These are phyloP conservation scores for Sarcophaga bullata DNA, from an alignment of 1,140 invertebrate species.

Conservation along the genomic window DNA sequence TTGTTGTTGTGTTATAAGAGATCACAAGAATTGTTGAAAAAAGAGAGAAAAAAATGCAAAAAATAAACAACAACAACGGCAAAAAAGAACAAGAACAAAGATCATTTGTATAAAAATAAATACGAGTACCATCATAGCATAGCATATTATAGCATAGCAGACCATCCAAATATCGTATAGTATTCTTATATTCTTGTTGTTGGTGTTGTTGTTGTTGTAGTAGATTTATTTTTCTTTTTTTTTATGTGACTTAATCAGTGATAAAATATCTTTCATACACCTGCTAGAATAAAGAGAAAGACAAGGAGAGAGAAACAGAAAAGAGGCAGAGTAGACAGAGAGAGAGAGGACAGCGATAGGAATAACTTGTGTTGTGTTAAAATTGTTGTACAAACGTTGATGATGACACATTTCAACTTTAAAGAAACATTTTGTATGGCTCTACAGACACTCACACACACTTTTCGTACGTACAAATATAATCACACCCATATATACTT, in stretches of 20 bases:
- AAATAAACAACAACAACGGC: too few relatives aligned
- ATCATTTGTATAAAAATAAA: conserved; percentile 16
- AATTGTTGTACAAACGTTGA: conserved; percentile 13
- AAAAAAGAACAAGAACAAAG: background rate
- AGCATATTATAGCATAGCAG: too few relatives aligned
- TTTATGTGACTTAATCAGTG: conserved; percentile 36
- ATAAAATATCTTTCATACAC: conserved; percentile 37
- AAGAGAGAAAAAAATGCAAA: background rate
- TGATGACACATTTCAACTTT: conserved; percentile 39
- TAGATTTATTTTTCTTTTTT: background rate
- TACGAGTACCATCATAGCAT: background rate
- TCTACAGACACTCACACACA: too few relatives aligned
- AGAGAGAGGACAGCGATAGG: too few relatives aligned
- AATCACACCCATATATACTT: background rate
- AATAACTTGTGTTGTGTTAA: background rate
- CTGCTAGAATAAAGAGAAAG: conserved; percentile 20
- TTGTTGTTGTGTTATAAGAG: background rate
- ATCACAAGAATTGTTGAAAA: background rate
- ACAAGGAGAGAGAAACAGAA: too few relatives aligned
- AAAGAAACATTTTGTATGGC: background rate
- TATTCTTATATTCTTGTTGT: too few relatives aligned
- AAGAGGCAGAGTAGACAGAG: too few relatives aligned
- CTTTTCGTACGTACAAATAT: background rate
- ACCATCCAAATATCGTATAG: too few relatives aligned
- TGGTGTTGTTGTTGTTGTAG: too few relatives aligned